phyloP scores from a whole-genome alignment of 2,888 invertebrate genomes.

The Euzophera pinguis region DNA sequence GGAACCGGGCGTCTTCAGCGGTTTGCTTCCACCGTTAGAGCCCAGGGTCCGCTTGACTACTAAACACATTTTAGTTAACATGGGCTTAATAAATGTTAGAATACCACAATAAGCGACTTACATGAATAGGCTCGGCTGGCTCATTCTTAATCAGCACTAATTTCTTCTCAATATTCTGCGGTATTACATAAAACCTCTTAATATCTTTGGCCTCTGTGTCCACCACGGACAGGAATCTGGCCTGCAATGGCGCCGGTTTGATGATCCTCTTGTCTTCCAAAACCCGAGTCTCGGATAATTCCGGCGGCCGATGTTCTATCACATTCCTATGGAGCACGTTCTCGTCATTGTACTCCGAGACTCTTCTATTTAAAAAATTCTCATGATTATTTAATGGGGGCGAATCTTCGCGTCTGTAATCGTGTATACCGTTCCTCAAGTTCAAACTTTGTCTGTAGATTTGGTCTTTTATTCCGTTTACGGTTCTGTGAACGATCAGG shows the following conservation, averaged over 20 bases:
- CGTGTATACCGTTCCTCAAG: conserved; percentile 62
- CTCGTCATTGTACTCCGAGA: conserved; percentile 67
- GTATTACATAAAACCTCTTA: conserved; percentile 65
- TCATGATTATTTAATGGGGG: conserved; percentile 56
- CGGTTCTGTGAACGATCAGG: conserved; percentile 53
- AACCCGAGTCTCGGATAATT: conserved; percentile 56
- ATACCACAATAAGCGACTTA: too few species aligned
- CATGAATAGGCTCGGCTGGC: conserved; percentile 66
- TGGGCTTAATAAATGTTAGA: too few species aligned
- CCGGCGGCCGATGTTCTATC: conserved; percentile 47
- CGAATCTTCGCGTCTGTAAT: conserved; percentile 57
- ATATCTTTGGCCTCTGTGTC: conserved; percentile 59
- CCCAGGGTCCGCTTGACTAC: too few species aligned
- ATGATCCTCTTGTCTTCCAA: conserved; percentile 60
- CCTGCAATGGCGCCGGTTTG: conserved; percentile 67
- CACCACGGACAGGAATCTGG: conserved; percentile 57
- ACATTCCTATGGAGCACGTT: conserved; percentile 43
- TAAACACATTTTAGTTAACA: too few species aligned
- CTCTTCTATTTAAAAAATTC: conserved; percentile 60
- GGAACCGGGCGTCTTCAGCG: too few species aligned
- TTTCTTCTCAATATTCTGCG: conserved; percentile 80
- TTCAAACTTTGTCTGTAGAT: conserved; percentile 45
- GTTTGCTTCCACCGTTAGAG: too few species aligned
- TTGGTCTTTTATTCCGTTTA: conserved; percentile 67
- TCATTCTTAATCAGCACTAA: conserved; percentile 83